Evolutionary conservation across 2,888 invertebrate species (phyloP).

Genomic region (Macropis europaea): DNA sequence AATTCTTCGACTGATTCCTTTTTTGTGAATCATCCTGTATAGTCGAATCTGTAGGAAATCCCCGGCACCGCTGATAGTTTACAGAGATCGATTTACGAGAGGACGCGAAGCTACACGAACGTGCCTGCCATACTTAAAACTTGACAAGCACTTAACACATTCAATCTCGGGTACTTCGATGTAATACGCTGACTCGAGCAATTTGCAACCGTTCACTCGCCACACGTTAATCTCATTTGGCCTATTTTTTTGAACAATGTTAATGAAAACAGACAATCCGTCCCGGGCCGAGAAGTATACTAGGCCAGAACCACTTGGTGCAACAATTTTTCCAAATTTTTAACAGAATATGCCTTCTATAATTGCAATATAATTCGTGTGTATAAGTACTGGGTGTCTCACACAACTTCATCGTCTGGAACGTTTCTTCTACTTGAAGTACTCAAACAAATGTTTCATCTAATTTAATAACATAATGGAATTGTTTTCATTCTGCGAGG

Average conservation of each 20-base stretch:
- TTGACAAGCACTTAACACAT: conserved; percentile 18
- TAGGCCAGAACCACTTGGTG: no score
- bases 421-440: no score
- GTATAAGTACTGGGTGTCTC: no score
- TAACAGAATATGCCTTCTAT: no score
- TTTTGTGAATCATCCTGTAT: no score
- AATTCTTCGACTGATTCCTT: no score
- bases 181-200: conserved; percentile 10
- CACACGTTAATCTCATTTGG: background rate
- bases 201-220: conserved; percentile 11
- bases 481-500: no score
- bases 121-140: conserved; percentile 3
- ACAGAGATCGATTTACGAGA: background rate
- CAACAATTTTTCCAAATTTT: no score
- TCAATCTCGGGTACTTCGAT: conserved; percentile 1
- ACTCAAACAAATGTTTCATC: no score
- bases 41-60: background rate
- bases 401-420: no score
- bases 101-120: background rate
- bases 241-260: conserved; percentile 5
- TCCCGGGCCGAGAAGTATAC: background rate
- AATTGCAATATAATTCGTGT: no score
- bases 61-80: background rate
- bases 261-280: background rate
- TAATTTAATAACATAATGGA: no score